Base-by-base conservation (phyloP, 2,113 vertebrate genomes). In the Morone saxatilis region DNA sequence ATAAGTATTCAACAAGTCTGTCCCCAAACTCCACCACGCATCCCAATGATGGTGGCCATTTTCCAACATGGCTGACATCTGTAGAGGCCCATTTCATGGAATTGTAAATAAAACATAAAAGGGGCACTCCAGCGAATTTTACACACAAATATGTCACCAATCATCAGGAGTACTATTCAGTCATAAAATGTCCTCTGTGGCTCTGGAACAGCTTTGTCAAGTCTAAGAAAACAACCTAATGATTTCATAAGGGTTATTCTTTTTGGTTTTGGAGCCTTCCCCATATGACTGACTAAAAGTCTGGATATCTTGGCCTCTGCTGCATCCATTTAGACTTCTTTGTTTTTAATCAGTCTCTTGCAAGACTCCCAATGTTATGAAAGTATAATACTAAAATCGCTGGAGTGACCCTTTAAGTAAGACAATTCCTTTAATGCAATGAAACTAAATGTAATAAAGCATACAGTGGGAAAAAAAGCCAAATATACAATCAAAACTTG, bases 1-100 rank as follows among this genome's bases (percentile, higher is more conserved):
- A 79, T 1, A 57, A 50, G 36, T 57, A 40, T 16, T 62, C 17
- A 70, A 43, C 54, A 22, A 11, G 41, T 77, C 43, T 31, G 17
- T 36, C 16, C 51, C 62, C 9, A 36, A 43, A 63, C 56, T 19
- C 5, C 1, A 16, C n/a, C 0, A 36, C 22, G 20, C 73, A 59
- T 50, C 45, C 61, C 20, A 7, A 40, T 11, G 59, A 12, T 8
- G 65, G 81, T 47, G 48, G 53, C 59, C 59, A 63, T 25, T 76
- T 72, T 66, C 22, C 13, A 71, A 78, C 60, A 71, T 48, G 61
- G 54, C 31, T 31, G 67, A 82, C 69, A 45, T 22, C 43, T 63
- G 72, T 69, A 56, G 71, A 70, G 80, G n/a, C 19, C n/a, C 5
- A 5, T 20, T 38, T 54, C 54, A 4, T 25, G 4, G 12, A 43